A percentile compares a stretch with the other conserved stretches of the same genome.
Conservation (phyloP, 2,888 invertebrate species). For the Caenorhabditis imperialis region DNA sequence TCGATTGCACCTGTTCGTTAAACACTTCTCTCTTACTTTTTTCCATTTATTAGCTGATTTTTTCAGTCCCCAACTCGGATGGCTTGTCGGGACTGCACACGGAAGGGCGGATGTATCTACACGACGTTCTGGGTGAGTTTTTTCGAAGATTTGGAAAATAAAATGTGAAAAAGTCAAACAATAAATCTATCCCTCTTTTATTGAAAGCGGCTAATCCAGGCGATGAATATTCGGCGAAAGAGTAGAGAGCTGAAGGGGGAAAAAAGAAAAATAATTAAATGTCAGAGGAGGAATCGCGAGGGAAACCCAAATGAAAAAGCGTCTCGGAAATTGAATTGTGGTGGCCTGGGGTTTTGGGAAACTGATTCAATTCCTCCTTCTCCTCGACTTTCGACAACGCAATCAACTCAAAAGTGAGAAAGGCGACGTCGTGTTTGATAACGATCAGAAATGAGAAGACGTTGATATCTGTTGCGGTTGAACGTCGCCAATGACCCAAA, state of each 20-base stretch:
- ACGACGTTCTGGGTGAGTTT: slow-evolving; percentile 49
- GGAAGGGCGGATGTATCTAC: slow-evolving; percentile 57
- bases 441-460: slow-evolving; percentile 27
- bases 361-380: slow-evolving; percentile 38
- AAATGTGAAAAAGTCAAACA: too few species aligned
- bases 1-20: slow-evolving; percentile 4
- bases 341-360: slow-evolving; percentile 15
- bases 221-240: too few species aligned
- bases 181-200: background rate
- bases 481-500: slow-evolving; percentile 46
- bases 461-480: slow-evolving; percentile 46
- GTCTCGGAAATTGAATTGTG: slow-evolving; percentile 41
- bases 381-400: slow-evolving; percentile 13
- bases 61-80: slow-evolving; percentile 21
- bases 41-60: slow-evolving; percentile 1
- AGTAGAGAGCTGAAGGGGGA: background rate
- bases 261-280: slow-evolving; percentile 20
- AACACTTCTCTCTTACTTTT: too few species aligned
- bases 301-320: slow-evolving; percentile 31
- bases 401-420: slow-evolving; percentile 20
- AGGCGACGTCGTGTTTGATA: slow-evolving; percentile 33
- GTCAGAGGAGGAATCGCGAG: slow-evolving; percentile 7
- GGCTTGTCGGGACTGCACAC: slow-evolving; percentile 54
- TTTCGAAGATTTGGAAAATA: background rate
- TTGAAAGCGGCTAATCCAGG: background rate